Evolutionary conservation across 2,888 invertebrate species (phyloP).

Genomic region (Lepidocyrtinus sp.): DNA sequence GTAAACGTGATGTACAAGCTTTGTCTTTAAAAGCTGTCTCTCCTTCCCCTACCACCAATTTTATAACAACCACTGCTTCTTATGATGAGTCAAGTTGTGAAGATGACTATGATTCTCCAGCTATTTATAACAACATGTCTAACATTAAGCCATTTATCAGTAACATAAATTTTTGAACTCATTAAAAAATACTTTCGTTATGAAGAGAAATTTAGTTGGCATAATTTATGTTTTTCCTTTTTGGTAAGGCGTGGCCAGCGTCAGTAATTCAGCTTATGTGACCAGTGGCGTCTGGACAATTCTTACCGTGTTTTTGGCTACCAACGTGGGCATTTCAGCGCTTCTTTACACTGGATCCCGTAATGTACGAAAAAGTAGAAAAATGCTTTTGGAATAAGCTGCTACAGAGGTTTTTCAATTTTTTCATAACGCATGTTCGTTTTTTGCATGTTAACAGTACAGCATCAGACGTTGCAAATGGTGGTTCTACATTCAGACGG

Average conservation of each 20-base stretch:
- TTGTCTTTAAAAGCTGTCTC: neutral
- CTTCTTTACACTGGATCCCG: slow-evolving; percentile 56
- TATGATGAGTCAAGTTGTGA: slow-evolving; percentile 38
- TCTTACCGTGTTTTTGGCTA: slow-evolving; percentile 61
- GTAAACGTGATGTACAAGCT: slow-evolving; percentile 23
- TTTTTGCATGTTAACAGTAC: slow-evolving; percentile 44
- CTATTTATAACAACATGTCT: slow-evolving; percentile 32
- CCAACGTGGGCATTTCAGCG: slow-evolving; percentile 58
- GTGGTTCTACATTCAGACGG: slow-evolving; percentile 65
- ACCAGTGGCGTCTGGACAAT: slow-evolving; percentile 64
- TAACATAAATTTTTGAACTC: neutral
- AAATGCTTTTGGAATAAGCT: neutral
- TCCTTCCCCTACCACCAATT: neutral
- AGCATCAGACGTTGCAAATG: slow-evolving; percentile 58
- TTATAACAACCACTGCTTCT: neutral
- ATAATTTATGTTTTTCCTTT: neutral
- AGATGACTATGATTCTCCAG: slow-evolving; percentile 28
- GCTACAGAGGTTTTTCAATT: neutral
- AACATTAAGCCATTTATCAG: slow-evolving; percentile 6
- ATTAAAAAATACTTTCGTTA: no score
- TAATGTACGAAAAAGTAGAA: slow-evolving; percentile 41
- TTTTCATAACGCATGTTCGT: neutral
- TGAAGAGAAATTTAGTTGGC: no score
- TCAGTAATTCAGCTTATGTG: slow-evolving; percentile 30
- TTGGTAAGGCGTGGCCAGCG: slow-evolving; percentile 22